Evolutionary conservation across 2,797 vertebrate genomes (phyloP).

Genomic region (Hoplostethus atlanticus): DNA sequence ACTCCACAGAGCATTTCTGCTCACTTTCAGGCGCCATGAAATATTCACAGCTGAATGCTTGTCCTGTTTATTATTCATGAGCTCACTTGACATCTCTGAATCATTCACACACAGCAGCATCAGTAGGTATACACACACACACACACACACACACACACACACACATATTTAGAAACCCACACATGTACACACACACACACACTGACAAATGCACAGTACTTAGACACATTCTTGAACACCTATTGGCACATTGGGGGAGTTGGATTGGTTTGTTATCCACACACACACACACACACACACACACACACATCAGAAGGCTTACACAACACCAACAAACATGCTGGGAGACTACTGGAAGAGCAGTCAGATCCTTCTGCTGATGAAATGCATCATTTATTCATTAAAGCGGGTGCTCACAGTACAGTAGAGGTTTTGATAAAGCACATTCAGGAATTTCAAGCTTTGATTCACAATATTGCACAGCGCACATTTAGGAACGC

Average conservation of each 20-base stretch:
- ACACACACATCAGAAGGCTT: not conserved
- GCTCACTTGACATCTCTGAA: slow-evolving; percentile 79
- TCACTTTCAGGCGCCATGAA: slow-evolving; percentile 83
- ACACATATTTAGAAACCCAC: not conserved
- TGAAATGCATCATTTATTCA: not conserved
- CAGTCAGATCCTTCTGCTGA: too few relatives aligned
- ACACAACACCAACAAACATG: not conserved
- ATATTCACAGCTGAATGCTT: slow-evolving; percentile 79
- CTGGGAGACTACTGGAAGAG: too few relatives aligned
- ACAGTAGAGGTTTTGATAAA: too few relatives aligned
- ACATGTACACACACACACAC: slow-evolving; percentile 7
- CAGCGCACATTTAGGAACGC: not conserved
- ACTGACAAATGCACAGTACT: not conserved
- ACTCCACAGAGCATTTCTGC: slow-evolving; percentile 56
- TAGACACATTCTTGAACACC: not conserved
- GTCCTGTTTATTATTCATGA: slow-evolving; percentile 82
- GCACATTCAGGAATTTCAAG: too few relatives aligned
- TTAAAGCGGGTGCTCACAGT: not conserved
- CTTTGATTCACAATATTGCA: not conserved
- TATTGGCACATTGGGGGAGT: not conserved
- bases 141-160: slow-evolving; percentile 16
- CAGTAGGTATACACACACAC: slow-evolving; percentile 28
- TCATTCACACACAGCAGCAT: slow-evolving; percentile 62
- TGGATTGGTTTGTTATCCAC: not conserved
- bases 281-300: not conserved